A percentile compares a stretch with the other conserved stretches of the same genome.
Conservation (phyloP, 2,888 invertebrate species). For the Drepanosiphum platanoidis region DNA sequence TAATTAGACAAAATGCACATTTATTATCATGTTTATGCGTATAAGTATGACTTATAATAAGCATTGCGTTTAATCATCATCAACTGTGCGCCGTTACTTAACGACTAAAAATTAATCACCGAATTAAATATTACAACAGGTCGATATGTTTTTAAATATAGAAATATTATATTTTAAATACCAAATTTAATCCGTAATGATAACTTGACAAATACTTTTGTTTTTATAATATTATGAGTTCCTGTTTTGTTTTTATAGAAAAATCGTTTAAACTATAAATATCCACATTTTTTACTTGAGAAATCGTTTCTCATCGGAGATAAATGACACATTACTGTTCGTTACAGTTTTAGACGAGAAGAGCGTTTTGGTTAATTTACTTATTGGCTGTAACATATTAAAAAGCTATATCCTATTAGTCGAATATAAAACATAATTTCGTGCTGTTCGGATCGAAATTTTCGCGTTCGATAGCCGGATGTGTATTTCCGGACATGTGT, state of each 20-base stretch:
- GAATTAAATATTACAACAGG: background rate
- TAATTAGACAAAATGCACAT: background rate
- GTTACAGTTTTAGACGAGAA: background rate
- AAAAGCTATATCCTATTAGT: background rate
- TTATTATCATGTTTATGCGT: background rate
- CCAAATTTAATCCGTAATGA: background rate
- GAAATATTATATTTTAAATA: background rate
- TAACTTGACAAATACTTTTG: background rate
- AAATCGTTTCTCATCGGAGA: too few species aligned
- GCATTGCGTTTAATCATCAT: background rate
- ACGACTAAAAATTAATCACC: background rate
- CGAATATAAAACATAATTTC: background rate
- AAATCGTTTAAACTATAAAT: too few species aligned
- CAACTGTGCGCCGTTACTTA: background rate
- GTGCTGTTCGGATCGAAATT: slow-evolving; percentile 14
- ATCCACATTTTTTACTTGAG: too few species aligned
- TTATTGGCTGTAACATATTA: background rate
- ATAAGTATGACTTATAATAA: background rate
- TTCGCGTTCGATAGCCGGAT: slow-evolving; percentile 24
- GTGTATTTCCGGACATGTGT: slow-evolving; percentile 15
- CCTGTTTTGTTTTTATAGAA: too few species aligned
- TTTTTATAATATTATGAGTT: too few species aligned
- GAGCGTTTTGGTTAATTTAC: background rate
- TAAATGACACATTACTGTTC: background rate
- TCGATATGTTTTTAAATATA: background rate